Evolutionary conservation across 2,113 vertebrate species (phyloP).

Genomic region (Hippolais icterina): DNA sequence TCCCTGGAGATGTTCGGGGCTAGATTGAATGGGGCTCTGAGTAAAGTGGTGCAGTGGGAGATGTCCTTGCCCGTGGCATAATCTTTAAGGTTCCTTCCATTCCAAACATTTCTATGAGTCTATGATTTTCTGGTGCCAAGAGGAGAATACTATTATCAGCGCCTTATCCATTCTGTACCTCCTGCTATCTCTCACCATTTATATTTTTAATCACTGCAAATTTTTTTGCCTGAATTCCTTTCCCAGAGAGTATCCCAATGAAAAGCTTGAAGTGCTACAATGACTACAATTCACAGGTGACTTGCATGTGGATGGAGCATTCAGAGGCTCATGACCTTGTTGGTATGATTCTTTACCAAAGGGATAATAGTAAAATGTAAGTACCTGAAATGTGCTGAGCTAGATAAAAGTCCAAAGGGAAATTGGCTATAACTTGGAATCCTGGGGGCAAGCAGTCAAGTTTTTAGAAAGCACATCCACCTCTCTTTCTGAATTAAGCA

Average conservation of each 20-base stretch:
- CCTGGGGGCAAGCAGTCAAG: background rate
- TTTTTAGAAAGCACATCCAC: background rate
- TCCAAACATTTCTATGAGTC: background rate
- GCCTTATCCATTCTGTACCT: background rate
- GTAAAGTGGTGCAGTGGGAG: background rate
- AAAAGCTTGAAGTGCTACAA: slow-evolving; percentile 75
- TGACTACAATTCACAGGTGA: slow-evolving; percentile 66
- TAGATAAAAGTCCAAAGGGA: background rate
- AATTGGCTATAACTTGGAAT: background rate
- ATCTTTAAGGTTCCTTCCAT: background rate
- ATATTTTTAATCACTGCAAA: background rate
- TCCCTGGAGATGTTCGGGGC: background rate
- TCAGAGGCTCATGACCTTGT: background rate
- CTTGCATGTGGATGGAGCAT: slow-evolving; percentile 73
- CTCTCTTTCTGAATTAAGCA: background rate
- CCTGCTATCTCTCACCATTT: background rate
- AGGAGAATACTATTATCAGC: background rate
- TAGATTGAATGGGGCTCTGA: background rate
- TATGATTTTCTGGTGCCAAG: background rate
- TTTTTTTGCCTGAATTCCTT: background rate
- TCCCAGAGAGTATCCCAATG: slow-evolving; percentile 67
- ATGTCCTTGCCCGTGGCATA: background rate
- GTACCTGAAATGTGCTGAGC: background rate
- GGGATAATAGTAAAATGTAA: background rate
- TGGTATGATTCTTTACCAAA: slow-evolving; percentile 64